Base-by-base conservation (phyloP, 1,140 invertebrate species). In the Drosophila teissieri region DNA sequence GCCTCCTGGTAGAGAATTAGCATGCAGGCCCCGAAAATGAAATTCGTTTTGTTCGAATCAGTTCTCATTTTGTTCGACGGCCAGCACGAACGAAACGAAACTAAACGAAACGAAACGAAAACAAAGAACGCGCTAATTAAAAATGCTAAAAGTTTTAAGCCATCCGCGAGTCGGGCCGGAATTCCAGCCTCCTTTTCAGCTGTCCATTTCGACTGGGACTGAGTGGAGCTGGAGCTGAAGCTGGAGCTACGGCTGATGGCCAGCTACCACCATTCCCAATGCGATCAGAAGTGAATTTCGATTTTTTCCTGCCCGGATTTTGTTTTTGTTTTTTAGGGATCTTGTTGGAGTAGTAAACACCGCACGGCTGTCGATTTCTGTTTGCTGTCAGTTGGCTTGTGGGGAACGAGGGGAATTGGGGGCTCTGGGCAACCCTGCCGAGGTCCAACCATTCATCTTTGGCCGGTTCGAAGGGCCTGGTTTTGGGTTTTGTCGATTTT, bases 121-220 rank as follows among this genome's bases (percentile, higher is more conserved):
- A 90, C 86, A 90, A 90, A 90, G 86, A 73, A 76, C 70, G 86
- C 86, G 86, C 86, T 90, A 90, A 90, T 90, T 90, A 90, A 90
- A 90, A 90, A 90, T 90, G 86, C 81, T 90, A 78, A 89, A 72
- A 84, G 83, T 88, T 80, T 88, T 89, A 84, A 86, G 83, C 83
- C 89, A 57, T 76, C 73, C 39, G 31, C 45, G 39, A 68, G 40
- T 67, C 73, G 62, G 68, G 54, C 67, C 45, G 52, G 64, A 88
- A 88, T 88, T 89, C 84, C 84, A 88, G 84, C 84, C 84, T 84
- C 80, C 84, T 88, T 88, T 88, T 86, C 83, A 89, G 84, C 84
- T 86, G 83, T 86, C 84, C 83, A 79, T 79, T 78, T 82, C 62
- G 73, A 49, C 73, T 76, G 61, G 44, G 49, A 65, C 62, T 63